A percentile compares a stretch with the other conserved stretches of the same genome.
Conservation (phyloP, 2,797 vertebrate species). For the Tokudaia muenninki region DNA sequence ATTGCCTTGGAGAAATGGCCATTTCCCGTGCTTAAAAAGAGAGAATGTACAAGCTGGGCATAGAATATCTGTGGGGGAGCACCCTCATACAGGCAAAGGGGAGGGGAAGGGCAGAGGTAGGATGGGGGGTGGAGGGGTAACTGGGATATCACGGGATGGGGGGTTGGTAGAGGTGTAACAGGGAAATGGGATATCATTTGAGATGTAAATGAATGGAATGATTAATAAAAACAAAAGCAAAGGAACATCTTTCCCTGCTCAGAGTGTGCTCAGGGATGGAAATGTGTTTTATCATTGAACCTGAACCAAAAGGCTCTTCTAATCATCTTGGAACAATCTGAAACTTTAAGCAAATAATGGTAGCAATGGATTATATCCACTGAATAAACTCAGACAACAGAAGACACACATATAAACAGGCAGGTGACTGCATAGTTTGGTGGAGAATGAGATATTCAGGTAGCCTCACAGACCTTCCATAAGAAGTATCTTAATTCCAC, state of each 20-base stretch:
- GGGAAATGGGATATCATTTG: no score
- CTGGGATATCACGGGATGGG: no score
- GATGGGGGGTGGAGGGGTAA: no score
- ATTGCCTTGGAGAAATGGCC: not conserved
- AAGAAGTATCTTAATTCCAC: not conserved
- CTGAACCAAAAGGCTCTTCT: not conserved
- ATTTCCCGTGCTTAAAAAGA: fast-evolving
- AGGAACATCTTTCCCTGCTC: not conserved
- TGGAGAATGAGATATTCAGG: not conserved
- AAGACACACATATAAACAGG: not conserved
- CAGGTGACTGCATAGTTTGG: not conserved
- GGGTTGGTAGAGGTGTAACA: no score
- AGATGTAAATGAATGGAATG: no score
- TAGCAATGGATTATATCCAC: not conserved
- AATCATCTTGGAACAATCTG: not conserved
- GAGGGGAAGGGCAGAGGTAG: no score
- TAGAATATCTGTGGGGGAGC: not conserved
- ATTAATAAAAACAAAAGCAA: no score
- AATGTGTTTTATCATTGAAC: not conserved
- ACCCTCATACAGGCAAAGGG: no score
- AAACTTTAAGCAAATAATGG: not conserved
- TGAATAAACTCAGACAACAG: not conserved
- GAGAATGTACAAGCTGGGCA: not conserved
- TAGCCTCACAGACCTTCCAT: not conserved
- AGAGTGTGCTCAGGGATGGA: not conserved